Base-by-base conservation (phyloP, 2,888 invertebrate genomes). In the Stictocephala bisonia region DNA sequence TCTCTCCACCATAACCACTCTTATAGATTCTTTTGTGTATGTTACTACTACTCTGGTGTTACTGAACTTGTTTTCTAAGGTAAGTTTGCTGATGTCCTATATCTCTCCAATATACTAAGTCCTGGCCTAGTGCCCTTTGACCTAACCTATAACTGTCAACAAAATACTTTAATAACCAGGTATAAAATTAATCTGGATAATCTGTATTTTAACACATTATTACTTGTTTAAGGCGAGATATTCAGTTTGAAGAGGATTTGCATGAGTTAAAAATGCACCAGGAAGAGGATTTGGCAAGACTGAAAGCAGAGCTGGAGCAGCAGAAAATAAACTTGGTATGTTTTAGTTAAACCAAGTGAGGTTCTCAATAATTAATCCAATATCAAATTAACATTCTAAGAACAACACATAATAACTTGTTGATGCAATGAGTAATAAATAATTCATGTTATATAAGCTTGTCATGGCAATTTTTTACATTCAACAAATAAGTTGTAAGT, bases 181-280 rank as follows among this genome's bases (percentile, higher is more conserved):
- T 9, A 6, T 35, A 35, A 35, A 35, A 35, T 9, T 9, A 35
- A 6, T 9, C 35, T 56, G 9, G 24, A 22, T 20, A 15, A 20
- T 7, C 20, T 4, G 22, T 56, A 15, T 22, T 56, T 18, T 56
- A 50, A 9, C 7, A 26, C 15, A 20, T 24, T 7, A 48, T 22
- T 51, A 70, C 44, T 60, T 76, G 41, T 20, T 64, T 44, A 70
- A 82, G 82, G 77, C 75, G 82, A 67, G 80, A 80, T 70, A 71
- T 72, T 15, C 80, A 82, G 53, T 81, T 82, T 75, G 80, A 81
- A 70, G 80, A 81, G 64, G 80, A 81, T 71, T 73, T 82, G 7
- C 75, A 74, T 15, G 71, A 77, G 60, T 72, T 83, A 26, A 79
- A 78, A 84, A 84, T 82, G 84, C 86, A 82, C 84, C 81, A 82